Evolutionary conservation across 2,113 vertebrate species (phyloP).

Genomic region (Gobio gobio): DNA sequence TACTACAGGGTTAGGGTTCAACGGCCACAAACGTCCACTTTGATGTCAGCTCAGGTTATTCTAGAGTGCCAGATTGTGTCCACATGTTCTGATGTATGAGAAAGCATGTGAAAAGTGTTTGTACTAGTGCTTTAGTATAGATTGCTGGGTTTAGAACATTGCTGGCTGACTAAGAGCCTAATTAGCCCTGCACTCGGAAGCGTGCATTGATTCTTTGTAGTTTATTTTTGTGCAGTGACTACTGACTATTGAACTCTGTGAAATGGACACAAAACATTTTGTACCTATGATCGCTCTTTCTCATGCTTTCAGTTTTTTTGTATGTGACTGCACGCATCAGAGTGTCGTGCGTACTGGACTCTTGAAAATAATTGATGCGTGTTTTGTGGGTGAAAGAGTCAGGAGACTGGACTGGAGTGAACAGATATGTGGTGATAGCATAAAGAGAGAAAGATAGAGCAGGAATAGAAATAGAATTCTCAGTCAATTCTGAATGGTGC

Average conservation of each 20-base stretch:
- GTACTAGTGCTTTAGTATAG: conserved; percentile 21
- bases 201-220: not conserved
- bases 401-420: too few species aligned
- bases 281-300: conserved; percentile 16
- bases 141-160: conserved; percentile 18
- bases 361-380: conserved; percentile 3
- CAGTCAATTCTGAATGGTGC: not conserved
- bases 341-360: not conserved
- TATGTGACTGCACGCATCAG: not conserved
- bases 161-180: conserved; percentile 16
- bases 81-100: not conserved
- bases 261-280: conserved; percentile 16
- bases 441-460: not conserved
- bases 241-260: conserved; percentile 15
- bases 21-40: not conserved
- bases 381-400: not conserved
- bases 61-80: not conserved
- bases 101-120: not conserved
- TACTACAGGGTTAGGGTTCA: not conserved
- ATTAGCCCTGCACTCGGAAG: not conserved
- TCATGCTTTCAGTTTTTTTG: conserved; percentile 11
- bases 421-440: not conserved
- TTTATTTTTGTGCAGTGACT: conserved; percentile 1
- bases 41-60: conserved; percentile 22
- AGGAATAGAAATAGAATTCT: not conserved